Conservation (phyloP, 2,113 vertebrate species). For the Nothobranchius kuhntae region DNA sequence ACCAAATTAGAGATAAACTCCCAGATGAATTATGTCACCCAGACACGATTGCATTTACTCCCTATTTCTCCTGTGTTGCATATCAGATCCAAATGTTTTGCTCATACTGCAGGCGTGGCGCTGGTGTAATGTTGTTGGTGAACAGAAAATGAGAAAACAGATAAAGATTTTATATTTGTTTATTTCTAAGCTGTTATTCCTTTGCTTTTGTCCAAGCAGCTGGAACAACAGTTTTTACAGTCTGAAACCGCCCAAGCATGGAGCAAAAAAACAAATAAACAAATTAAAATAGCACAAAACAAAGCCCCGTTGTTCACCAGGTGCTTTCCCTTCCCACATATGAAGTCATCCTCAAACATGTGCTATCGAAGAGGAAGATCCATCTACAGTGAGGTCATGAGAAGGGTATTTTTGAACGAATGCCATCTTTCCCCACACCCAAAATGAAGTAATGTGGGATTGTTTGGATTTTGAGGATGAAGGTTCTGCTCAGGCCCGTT, state of each 20-base stretch:
- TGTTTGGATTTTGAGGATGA: slow-evolving; percentile 66
- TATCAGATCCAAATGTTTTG: slow-evolving; percentile 29
- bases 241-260: background rate
- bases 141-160: slow-evolving; percentile 16
- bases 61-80: slow-evolving; percentile 35
- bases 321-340: slow-evolving; percentile 31
- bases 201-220: background rate
- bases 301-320: slow-evolving; percentile 54
- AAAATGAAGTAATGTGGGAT: slow-evolving; percentile 71
- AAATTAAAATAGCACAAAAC: slow-evolving; percentile 8
- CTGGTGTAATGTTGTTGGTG: slow-evolving; percentile 41
- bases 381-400: slow-evolving; percentile 69
- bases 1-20: slow-evolving; percentile 55
- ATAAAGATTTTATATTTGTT: background rate
- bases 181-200: background rate
- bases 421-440: slow-evolving; percentile 69
- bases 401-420: slow-evolving; percentile 69
- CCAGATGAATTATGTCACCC: slow-evolving; percentile 37
- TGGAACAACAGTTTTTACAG: background rate
- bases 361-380: slow-evolving; percentile 58
- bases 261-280: slow-evolving; percentile 7
- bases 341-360: slow-evolving; percentile 59
- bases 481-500: slow-evolving; percentile 42
- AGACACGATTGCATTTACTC: slow-evolving; percentile 8
- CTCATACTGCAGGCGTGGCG: slow-evolving; percentile 48